These are phyloP conservation scores for Dryococelus australis DNA, from an alignment of 2,888 invertebrate genomes.

Conservation along the genomic window DNA sequence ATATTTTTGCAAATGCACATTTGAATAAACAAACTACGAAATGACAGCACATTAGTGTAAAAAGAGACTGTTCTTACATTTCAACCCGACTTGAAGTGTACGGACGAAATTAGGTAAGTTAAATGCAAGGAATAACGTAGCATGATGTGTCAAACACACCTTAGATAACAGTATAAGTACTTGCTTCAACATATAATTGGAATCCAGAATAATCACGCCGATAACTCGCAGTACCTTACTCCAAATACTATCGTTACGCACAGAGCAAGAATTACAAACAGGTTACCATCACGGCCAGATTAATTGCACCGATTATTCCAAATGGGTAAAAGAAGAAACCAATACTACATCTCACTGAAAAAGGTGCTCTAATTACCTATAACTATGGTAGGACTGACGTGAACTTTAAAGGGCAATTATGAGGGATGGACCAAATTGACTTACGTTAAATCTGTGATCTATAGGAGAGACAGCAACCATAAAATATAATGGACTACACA, in stretches of 20 bases:
- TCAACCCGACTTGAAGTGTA: neutral
- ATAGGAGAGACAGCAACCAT: neutral
- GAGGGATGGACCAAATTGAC: neutral
- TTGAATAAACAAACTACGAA: no score
- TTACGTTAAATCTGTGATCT: neutral
- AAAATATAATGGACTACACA: neutral
- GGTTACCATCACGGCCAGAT: conserved; percentile 6
- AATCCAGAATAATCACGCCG: neutral
- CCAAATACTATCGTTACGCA: neutral
- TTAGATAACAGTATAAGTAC: neutral
- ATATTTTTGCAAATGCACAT: no score
- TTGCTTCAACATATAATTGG: neutral
- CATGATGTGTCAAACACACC: neutral
- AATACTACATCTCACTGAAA: neutral
- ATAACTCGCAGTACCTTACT: neutral
- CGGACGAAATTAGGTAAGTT: neutral
- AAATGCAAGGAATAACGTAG: neutral
- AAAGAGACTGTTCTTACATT: no score
- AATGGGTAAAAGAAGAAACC: neutral
- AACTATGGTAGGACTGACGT: neutral
- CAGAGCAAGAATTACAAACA: neutral
- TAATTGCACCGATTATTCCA: neutral
- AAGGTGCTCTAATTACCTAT: neutral
- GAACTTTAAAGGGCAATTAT: neutral
- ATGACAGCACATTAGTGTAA: no score